Conservation (phyloP, 2,888 invertebrate species). For the Zhuqinia jingwanae region DNA sequence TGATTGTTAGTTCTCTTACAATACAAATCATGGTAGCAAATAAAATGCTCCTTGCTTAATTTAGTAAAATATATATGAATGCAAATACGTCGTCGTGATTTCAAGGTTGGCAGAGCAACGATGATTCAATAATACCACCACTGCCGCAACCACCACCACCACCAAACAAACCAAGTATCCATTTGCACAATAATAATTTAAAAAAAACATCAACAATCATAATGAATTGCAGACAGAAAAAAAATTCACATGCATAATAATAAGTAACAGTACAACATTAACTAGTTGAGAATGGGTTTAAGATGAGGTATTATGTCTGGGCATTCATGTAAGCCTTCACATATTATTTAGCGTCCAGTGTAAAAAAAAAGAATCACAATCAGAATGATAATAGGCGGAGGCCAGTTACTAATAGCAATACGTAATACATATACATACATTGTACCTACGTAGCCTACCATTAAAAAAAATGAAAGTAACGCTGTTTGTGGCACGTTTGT, state of each 20-base stretch:
- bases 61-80: constrained; percentile 62
- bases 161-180: background rate
- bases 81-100: constrained; percentile 63
- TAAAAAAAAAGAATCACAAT: too few species aligned
- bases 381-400: too few species aligned
- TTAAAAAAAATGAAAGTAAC: constrained; percentile 70
- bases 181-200: background rate
- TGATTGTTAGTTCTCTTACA: constrained; percentile 7
- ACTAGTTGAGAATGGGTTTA: background rate
- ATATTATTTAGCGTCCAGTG: too few species aligned
- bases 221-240: too few species aligned
- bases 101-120: constrained; percentile 69
- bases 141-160: background rate
- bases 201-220: too few species aligned
- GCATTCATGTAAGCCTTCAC: too few species aligned
- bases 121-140: constrained; percentile 57
- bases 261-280: background rate
- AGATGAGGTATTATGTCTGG: too few species aligned
- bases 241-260: background rate
- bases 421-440: too few species aligned
- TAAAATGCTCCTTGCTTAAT: constrained; percentile 37
- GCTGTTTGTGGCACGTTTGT: background rate
- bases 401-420: too few species aligned
- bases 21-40: background rate
- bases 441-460: constrained; percentile 15